Base-by-base conservation (phyloP, 2,797 vertebrate species). In the Champsocephalus gunnari region DNA sequence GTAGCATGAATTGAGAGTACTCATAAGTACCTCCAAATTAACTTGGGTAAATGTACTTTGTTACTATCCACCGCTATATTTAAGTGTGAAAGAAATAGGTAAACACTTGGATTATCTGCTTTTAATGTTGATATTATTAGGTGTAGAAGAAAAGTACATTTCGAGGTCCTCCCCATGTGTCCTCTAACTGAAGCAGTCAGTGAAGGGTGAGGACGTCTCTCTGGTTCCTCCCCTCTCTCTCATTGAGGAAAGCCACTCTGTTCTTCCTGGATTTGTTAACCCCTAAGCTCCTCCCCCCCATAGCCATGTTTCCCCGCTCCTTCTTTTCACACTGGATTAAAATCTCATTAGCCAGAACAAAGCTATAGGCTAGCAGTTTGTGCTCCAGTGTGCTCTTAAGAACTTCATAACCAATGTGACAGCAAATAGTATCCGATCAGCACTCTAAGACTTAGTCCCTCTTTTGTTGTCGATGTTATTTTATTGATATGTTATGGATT, bases 321-420 rank as follows among this genome's bases (percentile, higher is more conserved):
- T 66, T 79, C 65, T 69, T 81, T 88, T 82, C 66, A 58, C 77
- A 51, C 51, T 12, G 79, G 84, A 84, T 89, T 81, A 72, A 72
- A 87, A 82, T 77, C 44, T 81, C 72, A 82, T 79, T 80, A 82
- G 75, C 59, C 57, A 61, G 38, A 84, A 77, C 74, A 77, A 64
- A 69, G 74, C 75, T 50, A 34, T 10, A 59, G 38, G 71, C 71
- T 73, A 43, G 73, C 28, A 45, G 66, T 79, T 68, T 85, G 65
- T 80, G 64, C 66, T 58, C 75, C 64, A 51, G 61, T 54, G 34
- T 67, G 69, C 62, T 28, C 28, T 28, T 28, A 28, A 28, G 28
- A 28, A 28, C 28, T 28, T 79, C 24, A 44, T 74, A 51, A 3
- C 59, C 21, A 34, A 2, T 38, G 19, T 68, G 49, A 44, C 9